These are phyloP conservation scores for Sthenelais limicola DNA, from an alignment of 2,888 invertebrate genomes.

Conservation along the genomic window DNA sequence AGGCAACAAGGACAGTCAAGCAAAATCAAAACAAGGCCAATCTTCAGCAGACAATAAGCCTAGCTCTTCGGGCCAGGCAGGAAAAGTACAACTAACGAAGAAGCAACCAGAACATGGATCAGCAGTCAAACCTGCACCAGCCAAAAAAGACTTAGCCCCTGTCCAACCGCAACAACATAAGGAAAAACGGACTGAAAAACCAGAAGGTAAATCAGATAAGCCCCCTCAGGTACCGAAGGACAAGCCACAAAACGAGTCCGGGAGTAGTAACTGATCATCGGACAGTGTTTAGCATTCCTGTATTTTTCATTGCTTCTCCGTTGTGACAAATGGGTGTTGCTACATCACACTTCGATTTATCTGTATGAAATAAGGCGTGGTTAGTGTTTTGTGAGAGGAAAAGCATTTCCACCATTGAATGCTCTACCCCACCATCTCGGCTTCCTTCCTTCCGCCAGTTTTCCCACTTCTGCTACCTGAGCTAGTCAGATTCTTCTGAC, in stretches of 20 bases:
- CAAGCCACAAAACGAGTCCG: no score
- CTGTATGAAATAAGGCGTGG: no score
- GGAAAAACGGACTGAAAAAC: background rate
- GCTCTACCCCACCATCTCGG: no score
- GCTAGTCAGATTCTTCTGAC: no score
- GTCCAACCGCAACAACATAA: background rate
- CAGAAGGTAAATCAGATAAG: background rate
- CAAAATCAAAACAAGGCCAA: constrained; percentile 18
- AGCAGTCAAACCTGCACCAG: background rate
- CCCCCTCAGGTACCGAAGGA: constrained; percentile 1
- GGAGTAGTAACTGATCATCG: background rate
- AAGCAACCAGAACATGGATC: no score
- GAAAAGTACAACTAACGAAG: background rate
- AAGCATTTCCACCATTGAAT: no score
- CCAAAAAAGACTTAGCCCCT: background rate
- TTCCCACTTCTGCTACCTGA: no score
- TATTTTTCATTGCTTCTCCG: background rate
- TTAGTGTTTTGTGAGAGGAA: no score
- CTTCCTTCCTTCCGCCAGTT: no score
- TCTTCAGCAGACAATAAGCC: background rate
- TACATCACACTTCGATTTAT: no score
- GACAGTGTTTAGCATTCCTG: background rate
- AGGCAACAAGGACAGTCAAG: constrained; percentile 2
- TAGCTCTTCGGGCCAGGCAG: background rate
- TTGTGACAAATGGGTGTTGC: background rate